A percentile compares a stretch with the other conserved stretches of the same genome.
Evolutionary conservation across 2,888 invertebrate species (phyloP).

Genomic region (Athalia cordata): DNA sequence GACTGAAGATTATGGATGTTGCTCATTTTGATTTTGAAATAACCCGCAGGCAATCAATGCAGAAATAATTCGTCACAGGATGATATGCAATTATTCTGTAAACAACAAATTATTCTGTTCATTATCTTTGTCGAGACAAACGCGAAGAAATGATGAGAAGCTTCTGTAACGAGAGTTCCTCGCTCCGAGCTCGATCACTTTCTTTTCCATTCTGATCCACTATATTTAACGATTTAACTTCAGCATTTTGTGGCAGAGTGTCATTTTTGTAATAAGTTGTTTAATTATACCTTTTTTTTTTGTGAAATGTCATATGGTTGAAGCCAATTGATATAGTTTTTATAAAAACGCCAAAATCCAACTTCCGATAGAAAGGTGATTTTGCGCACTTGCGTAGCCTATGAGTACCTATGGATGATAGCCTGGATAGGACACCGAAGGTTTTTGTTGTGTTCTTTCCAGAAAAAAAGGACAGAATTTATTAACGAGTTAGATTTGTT

Average conservation of each 20-base stretch:
- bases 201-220: no score
- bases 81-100: neutral
- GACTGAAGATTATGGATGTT: neutral
- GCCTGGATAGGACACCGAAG: no score
- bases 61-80: neutral
- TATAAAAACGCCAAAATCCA: no score
- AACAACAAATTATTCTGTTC: neutral
- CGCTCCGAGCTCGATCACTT: no score
- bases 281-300: no score
- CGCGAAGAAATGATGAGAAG: neutral
- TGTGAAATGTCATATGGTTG: no score
- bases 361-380: neutral
- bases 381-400: neutral
- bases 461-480: neutral
- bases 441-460: slow-evolving; percentile 14
- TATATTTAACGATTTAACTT: no score
- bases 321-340: no score
- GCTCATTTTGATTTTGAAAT: slow-evolving; percentile 1
- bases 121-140: neutral
- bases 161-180: no score
- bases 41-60: neutral
- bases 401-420: no score
- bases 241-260: no score
- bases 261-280: no score
- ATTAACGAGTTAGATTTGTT: slow-evolving; percentile 18